Percentiles rank a stretch among this genome's conserved stretches.
phyloP scores from a whole-genome alignment of 2,888 invertebrate species.

The Acrobasis repandana region DNA sequence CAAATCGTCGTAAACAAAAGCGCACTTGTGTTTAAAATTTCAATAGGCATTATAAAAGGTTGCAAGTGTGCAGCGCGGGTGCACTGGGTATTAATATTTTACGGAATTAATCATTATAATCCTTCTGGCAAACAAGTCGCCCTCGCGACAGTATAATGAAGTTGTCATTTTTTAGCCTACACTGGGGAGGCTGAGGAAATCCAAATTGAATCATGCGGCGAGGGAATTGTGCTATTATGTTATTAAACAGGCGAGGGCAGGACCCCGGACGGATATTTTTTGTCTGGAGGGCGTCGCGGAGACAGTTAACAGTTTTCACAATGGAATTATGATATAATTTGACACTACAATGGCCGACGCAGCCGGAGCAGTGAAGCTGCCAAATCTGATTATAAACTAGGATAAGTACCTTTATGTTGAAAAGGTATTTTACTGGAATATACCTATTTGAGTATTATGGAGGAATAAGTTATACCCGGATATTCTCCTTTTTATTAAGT shows the following conservation, averaged over 20 bases:
- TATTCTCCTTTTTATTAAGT: too few relatives aligned
- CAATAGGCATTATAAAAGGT: conserved; percentile 65
- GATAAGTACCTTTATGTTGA: neutral
- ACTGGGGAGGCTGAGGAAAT: conserved; percentile 83
- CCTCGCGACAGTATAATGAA: conserved; percentile 81
- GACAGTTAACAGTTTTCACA: conserved; percentile 82
- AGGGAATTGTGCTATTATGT: conserved; percentile 87
- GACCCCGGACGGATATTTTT: conserved; percentile 78
- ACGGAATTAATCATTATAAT: conserved; percentile 83
- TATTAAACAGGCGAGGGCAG: conserved; percentile 85
- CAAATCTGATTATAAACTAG: conserved; percentile 35
- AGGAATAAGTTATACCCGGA: too few relatives aligned
- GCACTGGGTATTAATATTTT: conserved; percentile 80
- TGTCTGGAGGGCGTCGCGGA: conserved; percentile 70
- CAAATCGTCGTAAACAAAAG: conserved; percentile 61
- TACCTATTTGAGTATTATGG: too few relatives aligned
- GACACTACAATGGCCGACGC: conserved; percentile 61
- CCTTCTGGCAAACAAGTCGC: conserved; percentile 81
- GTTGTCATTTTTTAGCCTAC: conserved; percentile 82
- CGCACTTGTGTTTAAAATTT: conserved; percentile 66
- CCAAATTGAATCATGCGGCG: conserved; percentile 87
- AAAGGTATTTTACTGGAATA: neutral
- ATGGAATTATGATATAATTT: conserved; percentile 83
- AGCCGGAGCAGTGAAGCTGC: conserved; percentile 21
- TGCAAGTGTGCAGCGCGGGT: conserved; percentile 75